These are phyloP conservation scores for Heliocidaris erythrogramma DNA, from an alignment of 35 echinoderm and acorn worm species.

Conservation along the genomic window DNA sequence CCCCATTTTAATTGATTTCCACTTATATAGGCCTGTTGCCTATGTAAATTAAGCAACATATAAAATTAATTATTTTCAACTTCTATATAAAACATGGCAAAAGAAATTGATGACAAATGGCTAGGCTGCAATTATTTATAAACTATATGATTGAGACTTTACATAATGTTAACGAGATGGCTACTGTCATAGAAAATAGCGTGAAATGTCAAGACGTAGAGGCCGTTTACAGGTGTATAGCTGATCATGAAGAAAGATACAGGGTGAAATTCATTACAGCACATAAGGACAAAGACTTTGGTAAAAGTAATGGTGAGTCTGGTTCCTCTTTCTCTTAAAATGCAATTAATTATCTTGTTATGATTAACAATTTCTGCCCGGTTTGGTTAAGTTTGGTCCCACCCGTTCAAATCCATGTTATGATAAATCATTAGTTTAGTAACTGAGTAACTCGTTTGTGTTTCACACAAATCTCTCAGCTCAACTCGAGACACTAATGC, in stretches of 20 bases:
- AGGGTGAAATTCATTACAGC: constrained; percentile 44
- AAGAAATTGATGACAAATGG: no score
- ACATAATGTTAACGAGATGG: background rate
- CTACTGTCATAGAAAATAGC: background rate
- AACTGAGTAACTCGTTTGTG: background rate
- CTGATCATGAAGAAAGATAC: constrained; percentile 37
- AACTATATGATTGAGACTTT: no score
- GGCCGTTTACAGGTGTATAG: constrained; percentile 26
- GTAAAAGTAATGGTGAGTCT: constrained; percentile 19
- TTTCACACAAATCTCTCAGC: background rate
- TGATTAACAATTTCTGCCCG: background rate
- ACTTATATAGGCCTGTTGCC: no score
- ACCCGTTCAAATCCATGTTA: background rate
- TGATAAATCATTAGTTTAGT: background rate
- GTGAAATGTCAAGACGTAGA: background rate
- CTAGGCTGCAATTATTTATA: no score
- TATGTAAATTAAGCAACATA: no score
- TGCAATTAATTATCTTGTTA: background rate
- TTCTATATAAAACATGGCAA: no score
- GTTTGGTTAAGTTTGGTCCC: background rate
- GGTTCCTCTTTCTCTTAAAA: background rate
- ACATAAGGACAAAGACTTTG: constrained; percentile 39
- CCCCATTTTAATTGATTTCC: no score
- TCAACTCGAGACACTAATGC: background rate
- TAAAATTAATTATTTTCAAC: no score